Conservation (phyloP, 2,113 vertebrate species). For the Halcyon senegalensis region DNA sequence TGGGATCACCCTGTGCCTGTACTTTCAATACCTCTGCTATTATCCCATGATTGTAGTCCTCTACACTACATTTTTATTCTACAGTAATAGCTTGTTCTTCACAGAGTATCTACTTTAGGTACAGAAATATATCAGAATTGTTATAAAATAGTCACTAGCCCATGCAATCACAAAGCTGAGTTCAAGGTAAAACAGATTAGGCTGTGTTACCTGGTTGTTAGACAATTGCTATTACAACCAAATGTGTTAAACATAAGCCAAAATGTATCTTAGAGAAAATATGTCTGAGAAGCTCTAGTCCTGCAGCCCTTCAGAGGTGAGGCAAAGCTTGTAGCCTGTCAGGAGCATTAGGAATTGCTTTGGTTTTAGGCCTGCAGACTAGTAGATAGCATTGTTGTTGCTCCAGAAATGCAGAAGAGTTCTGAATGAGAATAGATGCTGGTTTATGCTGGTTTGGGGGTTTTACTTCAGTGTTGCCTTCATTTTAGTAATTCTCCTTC, state of each 20-base stretch:
- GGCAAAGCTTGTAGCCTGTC: not conserved
- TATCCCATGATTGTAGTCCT: not conserved
- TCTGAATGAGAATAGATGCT: not conserved
- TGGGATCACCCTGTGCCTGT: not conserved
- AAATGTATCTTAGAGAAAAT: not conserved
- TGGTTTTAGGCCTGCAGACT: not conserved
- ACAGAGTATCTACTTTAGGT: not conserved
- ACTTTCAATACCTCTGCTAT: not conserved
- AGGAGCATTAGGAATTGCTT: not conserved
- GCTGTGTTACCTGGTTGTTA: not conserved
- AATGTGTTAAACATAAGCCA: accelerated
- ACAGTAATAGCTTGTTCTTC: not conserved
- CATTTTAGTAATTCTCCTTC: not conserved
- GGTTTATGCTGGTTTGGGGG: not conserved
- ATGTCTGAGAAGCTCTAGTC: not conserved
- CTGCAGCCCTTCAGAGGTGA: not conserved
- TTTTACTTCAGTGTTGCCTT: not conserved
- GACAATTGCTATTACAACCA: not conserved
- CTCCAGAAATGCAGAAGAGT: not conserved
- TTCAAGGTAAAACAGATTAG: not conserved
- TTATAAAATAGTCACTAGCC: not conserved
- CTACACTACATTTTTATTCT: not conserved
- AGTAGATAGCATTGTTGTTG: not conserved
- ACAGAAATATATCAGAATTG: not conserved
- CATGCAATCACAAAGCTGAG: not conserved